Evolutionary conservation across 2,113 vertebrate genomes (phyloP), one percentile per base, ranked within the genome.

Genomic region (Dinomys branickii): DNA sequence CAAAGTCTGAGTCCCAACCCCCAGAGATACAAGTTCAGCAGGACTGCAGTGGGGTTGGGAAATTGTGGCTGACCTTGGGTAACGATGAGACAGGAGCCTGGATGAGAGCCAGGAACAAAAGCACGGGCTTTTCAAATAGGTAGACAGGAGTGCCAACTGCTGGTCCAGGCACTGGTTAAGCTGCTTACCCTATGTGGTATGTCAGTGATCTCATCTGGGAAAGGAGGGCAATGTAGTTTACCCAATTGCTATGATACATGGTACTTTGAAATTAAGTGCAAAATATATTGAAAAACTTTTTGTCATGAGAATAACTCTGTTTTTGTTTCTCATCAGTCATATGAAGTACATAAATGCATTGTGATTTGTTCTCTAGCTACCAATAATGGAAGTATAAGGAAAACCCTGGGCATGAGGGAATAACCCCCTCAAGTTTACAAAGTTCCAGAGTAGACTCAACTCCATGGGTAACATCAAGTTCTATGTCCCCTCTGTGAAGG

Each of bases 141-240:
- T 59, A 33, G 58, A 41, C 0, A 0, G 11, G 54, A 7, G 38
- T 16, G 85, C 63, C 7, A 3, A 63, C 63, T 3, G 44, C 13
- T 38, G 73, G 67, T 38, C 47, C 26, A 2, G 35, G 5, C 22
- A 3, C 47, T 65, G 83, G 83, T 22, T 17, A 24, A 7, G 1
- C 33, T 4, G 6, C 2, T 30, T 80, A 50, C 50, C 65, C 56
- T 59, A 26, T 41, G 28, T 13, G 67, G 3, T 50, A 54, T 52
- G 44, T n/a, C n/a, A n/a, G 80, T 44, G 19, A 38, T 14, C 33
- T 38, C 50, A 58, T 58, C 35, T 12, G 24, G n/a, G 58, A 77
- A 61, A 78, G 24, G 9, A 81, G 41, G n/a, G 3, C 7, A 58
- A 22, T 4, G 33, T 20, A 17, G n/a, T 7, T 61, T 33, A 28